Evolutionary conservation across 2,797 vertebrate species (phyloP).

Genomic region (Spea hammondii): DNA sequence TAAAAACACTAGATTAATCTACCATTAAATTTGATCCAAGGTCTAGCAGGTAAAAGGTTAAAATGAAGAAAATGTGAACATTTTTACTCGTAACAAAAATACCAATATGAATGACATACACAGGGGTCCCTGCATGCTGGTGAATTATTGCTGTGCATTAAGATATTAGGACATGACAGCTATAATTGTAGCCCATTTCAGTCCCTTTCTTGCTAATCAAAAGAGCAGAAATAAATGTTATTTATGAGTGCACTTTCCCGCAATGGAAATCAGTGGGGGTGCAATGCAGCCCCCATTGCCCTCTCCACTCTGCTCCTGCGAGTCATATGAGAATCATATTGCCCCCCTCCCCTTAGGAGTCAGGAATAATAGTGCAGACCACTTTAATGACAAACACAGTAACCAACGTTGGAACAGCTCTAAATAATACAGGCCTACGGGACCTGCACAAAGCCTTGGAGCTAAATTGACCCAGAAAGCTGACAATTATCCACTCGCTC

Average conservation of each 20-base stretch:
- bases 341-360: constrained; percentile 11
- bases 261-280: constrained; percentile 51
- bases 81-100: constrained; percentile 42
- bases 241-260: constrained; percentile 57
- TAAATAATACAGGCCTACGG: constrained; percentile 16
- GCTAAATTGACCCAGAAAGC: neutral
- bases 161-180: constrained; percentile 65
- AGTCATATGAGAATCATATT: constrained; percentile 10
- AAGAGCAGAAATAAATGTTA: constrained; percentile 54
- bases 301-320: neutral
- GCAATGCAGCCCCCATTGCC: neutral
- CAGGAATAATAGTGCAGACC: constrained; percentile 39
- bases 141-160: constrained; percentile 70
- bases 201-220: constrained; percentile 53
- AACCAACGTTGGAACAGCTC: constrained; percentile 10
- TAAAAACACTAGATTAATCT: constrained; percentile 29
- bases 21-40: constrained; percentile 10
- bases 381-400: constrained; percentile 12
- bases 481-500: constrained; percentile 9
- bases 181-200: constrained; percentile 55
- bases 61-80: constrained; percentile 24
- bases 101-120: constrained; percentile 48
- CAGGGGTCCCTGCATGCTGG: constrained; percentile 29
- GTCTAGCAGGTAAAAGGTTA: constrained; percentile 41
- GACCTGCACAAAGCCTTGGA: neutral